Evolutionary conservation across 2,797 vertebrate species (phyloP).

Genomic region (Myripristis jacobus): DNA sequence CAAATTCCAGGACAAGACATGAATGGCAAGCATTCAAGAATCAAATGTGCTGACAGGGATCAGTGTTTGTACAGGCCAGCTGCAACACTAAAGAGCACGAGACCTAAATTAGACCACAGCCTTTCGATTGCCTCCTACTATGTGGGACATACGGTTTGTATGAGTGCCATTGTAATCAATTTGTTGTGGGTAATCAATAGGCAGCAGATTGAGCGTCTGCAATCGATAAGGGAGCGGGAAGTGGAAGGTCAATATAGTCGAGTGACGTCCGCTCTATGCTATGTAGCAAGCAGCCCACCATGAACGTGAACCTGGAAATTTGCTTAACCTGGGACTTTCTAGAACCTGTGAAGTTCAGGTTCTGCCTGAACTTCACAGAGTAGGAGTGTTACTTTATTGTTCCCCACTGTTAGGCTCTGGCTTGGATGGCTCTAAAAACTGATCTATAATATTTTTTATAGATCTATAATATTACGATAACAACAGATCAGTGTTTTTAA

Average conservation of each 20-base stretch:
- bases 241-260: constrained; percentile 9
- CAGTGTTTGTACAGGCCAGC: background rate
- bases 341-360: no score
- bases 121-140: constrained; percentile 23
- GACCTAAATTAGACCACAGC: constrained; percentile 29
- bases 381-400: no score
- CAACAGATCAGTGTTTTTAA: no score
- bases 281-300: background rate
- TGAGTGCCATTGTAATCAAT: constrained; percentile 44
- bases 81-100: background rate
- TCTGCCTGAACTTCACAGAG: no score
- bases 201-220: constrained; percentile 42
- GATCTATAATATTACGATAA: no score
- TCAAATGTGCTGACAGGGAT: background rate
- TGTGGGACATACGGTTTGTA: constrained; percentile 35
- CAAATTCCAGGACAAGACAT: background rate
- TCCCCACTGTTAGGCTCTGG: no score
- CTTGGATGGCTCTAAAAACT: no score
- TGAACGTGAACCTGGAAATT: no score
- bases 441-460: no score
- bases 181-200: constrained; percentile 53
- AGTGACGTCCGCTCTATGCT: background rate
- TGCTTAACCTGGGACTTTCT: no score
- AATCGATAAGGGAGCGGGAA: constrained; percentile 26
- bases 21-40: constrained; percentile 2